These are phyloP conservation scores for Trypoxylon attenuatum DNA, from an alignment of 2,888 invertebrate genomes.

Conservation along the genomic window DNA sequence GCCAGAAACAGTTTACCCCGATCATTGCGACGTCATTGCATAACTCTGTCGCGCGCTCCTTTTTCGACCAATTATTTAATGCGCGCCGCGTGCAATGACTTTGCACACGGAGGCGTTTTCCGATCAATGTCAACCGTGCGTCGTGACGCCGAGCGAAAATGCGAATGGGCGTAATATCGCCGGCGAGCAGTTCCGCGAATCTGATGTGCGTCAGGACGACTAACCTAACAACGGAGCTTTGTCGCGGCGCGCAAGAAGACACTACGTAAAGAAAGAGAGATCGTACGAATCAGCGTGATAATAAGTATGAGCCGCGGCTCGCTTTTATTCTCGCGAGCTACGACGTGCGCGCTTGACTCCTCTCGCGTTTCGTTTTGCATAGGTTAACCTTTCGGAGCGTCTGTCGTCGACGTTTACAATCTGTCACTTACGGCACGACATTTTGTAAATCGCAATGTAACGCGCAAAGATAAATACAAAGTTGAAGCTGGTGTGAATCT, in stretches of 20 bases:
- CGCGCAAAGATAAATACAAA: constrained; percentile 13
- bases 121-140: constrained; percentile 53
- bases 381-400: constrained; percentile 39
- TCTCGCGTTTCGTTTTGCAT: constrained; percentile 15
- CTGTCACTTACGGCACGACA: constrained; percentile 38
- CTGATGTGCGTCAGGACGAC: constrained; percentile 55
- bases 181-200: constrained; percentile 54
- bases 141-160: constrained; percentile 49
- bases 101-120: constrained; percentile 46
- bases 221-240: constrained; percentile 35
- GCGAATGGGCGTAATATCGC: constrained; percentile 55
- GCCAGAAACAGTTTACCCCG: no score
- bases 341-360: constrained; percentile 15
- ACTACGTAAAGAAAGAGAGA: no score
- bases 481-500: background rate
- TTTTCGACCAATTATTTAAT: constrained; percentile 54
- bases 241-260: constrained; percentile 3
- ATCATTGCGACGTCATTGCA: constrained; percentile 57
- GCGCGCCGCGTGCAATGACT: constrained; percentile 50
- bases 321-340: background rate
- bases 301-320: constrained; percentile 24
- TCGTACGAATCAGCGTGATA: no score
- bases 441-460: constrained; percentile 32
- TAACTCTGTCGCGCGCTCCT: constrained; percentile 41
- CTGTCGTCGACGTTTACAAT: constrained; percentile 40